Conservation (phyloP, 2,888 invertebrate genomes). For the Strigamia transsilvanica region DNA sequence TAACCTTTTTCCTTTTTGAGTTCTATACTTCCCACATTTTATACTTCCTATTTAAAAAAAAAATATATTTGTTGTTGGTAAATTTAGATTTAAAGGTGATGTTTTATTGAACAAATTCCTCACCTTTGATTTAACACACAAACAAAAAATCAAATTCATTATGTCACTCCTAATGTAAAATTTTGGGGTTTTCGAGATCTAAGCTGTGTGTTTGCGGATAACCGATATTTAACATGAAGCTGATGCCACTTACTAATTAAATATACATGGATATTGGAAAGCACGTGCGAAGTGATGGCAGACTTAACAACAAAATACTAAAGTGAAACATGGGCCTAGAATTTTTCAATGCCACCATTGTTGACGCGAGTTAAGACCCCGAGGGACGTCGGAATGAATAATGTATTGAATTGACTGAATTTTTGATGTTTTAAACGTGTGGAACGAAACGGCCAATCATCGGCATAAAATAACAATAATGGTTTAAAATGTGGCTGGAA, state of each 20-base stretch:
- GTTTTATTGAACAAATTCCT: background rate
- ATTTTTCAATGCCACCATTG: too few species aligned
- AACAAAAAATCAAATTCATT: background rate
- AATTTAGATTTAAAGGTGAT: too few species aligned
- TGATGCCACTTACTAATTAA: background rate
- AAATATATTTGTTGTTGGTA: background rate
- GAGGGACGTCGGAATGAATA: too few species aligned
- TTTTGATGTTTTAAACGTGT: too few species aligned
- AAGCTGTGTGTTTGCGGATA: background rate
- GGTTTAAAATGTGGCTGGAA: too few species aligned
- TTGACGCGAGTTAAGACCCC: too few species aligned
- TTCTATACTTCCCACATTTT: background rate
- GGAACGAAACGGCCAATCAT: too few species aligned
- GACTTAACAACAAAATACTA: background rate
- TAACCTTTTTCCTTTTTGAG: background rate
- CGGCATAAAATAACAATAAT: too few species aligned
- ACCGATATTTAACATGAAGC: background rate
- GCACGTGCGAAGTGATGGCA: background rate
- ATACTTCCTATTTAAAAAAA: background rate
- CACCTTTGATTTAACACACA: background rate
- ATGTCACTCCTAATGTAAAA: background rate
- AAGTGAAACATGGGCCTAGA: background rate
- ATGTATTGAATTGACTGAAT: too few species aligned
- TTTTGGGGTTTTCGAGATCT: background rate
- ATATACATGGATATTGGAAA: background rate